Evolutionary conservation across 1,140 invertebrate species (phyloP).

Genomic region (Drosophila insularis): DNA sequence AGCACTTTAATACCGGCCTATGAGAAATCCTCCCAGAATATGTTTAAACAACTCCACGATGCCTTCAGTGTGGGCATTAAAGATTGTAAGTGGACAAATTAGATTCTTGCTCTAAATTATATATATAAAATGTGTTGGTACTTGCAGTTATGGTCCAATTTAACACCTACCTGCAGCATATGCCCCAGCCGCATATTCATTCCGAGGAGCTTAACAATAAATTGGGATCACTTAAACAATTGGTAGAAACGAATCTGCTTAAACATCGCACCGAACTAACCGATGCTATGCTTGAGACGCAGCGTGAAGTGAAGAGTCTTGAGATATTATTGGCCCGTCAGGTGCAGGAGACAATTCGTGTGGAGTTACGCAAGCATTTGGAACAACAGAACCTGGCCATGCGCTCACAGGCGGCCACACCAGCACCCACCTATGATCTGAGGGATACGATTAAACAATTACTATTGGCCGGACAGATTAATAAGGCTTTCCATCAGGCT

Average conservation of each 20-base stretch:
- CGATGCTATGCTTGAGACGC: constrained; percentile 73
- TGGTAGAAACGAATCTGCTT: constrained; percentile 65
- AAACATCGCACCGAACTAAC: constrained; percentile 70
- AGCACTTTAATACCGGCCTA: constrained; percentile 90
- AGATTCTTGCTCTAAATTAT: neutral
- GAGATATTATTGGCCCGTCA: constrained; percentile 74
- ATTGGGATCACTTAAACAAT: constrained; percentile 60
- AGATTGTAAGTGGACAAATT: constrained; percentile 89
- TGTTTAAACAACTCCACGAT: constrained; percentile 94
- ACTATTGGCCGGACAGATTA: constrained; percentile 89
- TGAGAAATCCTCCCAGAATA: constrained; percentile 91
- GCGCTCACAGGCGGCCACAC: constrained; percentile 88
- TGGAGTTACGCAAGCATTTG: constrained; percentile 84
- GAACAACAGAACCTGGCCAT: constrained; percentile 85
- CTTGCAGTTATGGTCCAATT: constrained; percentile 83
- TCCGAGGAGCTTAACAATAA: constrained; percentile 69
- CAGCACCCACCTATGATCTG: constrained; percentile 85
- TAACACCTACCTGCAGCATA: constrained; percentile 82
- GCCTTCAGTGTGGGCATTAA: constrained; percentile 92
- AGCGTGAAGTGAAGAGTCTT: constrained; percentile 75
- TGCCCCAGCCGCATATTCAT: constrained; percentile 72
- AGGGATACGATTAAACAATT: constrained; percentile 89
- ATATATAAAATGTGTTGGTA: neutral
- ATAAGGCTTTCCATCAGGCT: constrained; percentile 94
- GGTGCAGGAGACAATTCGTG: constrained; percentile 72